These are phyloP conservation scores for Anolis apletophallus DNA, from an alignment of 2,797 vertebrate species.

Conservation along the genomic window DNA sequence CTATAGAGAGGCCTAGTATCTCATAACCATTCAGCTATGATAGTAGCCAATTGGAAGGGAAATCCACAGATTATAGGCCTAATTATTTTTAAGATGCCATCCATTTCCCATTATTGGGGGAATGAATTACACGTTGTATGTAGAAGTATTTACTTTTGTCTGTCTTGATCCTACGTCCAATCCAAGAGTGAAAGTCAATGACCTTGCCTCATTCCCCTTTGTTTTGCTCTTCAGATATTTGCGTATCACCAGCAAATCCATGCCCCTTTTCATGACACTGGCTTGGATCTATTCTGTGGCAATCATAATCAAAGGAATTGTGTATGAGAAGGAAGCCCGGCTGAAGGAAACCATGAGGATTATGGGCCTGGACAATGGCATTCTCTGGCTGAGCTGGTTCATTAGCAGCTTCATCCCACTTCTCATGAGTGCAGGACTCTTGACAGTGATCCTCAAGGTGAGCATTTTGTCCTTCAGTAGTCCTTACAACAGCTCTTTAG, in stretches of 20 bases:
- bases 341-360: slow-evolving; percentile 99
- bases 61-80: neutral
- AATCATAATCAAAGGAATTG: slow-evolving; percentile 96
- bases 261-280: slow-evolving; percentile 98
- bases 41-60: neutral
- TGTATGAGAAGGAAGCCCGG: slow-evolving; percentile 96
- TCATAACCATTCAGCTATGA: neutral
- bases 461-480: neutral
- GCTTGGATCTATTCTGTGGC: slow-evolving; percentile 99
- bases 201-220: neutral
- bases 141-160: neutral
- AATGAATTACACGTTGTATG: neutral
- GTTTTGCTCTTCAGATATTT: slow-evolving; percentile 83
- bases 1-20: neutral
- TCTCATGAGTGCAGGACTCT: slow-evolving; percentile 90
- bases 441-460: slow-evolving; percentile 95
- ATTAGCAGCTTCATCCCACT: slow-evolving; percentile 96
- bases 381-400: slow-evolving; percentile 98
- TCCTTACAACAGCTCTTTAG: no score
- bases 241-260: slow-evolving; percentile 94
- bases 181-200: neutral
- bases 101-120: neutral
- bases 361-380: slow-evolving; percentile 95
- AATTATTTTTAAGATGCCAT: neutral
- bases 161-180: no score